phyloP scores from a whole-genome alignment of 2,113 vertebrate genomes.

The Pygoscelis adeliae region DNA sequence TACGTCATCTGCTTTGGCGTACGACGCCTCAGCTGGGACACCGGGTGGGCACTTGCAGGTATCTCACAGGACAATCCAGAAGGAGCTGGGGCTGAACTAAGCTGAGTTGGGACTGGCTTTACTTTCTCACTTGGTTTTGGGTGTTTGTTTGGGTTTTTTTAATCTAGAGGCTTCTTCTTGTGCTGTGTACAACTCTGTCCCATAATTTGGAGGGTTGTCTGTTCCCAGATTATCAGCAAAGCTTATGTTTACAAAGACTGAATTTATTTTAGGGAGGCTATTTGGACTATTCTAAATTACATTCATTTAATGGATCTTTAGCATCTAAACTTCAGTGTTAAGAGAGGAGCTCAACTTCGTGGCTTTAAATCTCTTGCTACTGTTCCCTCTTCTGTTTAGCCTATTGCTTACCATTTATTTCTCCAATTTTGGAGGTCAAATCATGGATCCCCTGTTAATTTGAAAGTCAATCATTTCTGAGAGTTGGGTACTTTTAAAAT shows the following conservation, averaged over 20 bases:
- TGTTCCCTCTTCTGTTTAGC: neutral
- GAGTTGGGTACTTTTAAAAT: neutral
- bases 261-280: neutral
- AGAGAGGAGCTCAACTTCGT: neutral
- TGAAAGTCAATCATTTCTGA: neutral
- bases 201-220: neutral
- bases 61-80: neutral
- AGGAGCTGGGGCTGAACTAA: neutral
- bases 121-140: neutral
- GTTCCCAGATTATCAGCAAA: neutral
- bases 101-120: neutral
- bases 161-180: neutral
- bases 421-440: neutral
- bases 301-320: neutral
- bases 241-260: neutral
- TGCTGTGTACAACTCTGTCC: neutral
- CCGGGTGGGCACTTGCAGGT: neutral
- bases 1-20: neutral
- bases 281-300: neutral
- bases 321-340: neutral
- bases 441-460: neutral
- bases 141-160: neutral
- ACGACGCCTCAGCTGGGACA: accelerated
- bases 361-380: neutral
- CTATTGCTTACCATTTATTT: neutral